Conservation (phyloP, 2,113 vertebrate species). For the Spea bombifrons region DNA sequence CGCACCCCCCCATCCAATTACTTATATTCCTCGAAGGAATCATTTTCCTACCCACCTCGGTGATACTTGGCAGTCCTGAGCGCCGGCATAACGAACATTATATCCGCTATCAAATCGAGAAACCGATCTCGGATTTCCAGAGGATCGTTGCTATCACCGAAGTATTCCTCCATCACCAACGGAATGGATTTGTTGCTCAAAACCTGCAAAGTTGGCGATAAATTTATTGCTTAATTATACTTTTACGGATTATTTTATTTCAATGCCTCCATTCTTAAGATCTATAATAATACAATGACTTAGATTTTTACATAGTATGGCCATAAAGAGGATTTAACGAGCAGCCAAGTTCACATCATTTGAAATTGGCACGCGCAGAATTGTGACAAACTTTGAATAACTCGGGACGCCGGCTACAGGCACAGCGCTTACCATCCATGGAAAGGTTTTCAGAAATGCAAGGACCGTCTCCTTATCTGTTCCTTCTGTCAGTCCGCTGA, state of each 20-base stretch:
- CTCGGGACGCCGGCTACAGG: no score
- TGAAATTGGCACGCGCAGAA: not conserved
- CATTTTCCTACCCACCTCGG: conserved; percentile 59
- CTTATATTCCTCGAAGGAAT: no score
- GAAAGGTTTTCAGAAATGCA: not conserved
- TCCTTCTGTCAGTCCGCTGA: conserved; percentile 3
- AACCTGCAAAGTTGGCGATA: not conserved
- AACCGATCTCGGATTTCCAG: conserved; percentile 58
- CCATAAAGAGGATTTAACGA: not conserved
- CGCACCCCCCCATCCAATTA: no score
- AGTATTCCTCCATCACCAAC: conserved; percentile 58
- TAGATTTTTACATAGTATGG: not conserved
- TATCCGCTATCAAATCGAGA: conserved; percentile 57
- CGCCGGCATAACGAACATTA: conserved; percentile 60
- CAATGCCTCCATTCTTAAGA: not conserved
- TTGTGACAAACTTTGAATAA: not conserved
- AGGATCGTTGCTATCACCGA: conserved; percentile 56
- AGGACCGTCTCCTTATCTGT: not conserved
- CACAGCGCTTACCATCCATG: not conserved
- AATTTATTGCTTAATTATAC: no score
- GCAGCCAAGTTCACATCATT: not conserved
- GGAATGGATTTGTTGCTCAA: not conserved
- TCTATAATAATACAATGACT: not conserved
- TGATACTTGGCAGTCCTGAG: conserved; percentile 58
- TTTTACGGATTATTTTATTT: not conserved